These are phyloP conservation scores for Leistus spinibarbis DNA, from an alignment of 2,888 invertebrate genomes.

Conservation along the genomic window DNA sequence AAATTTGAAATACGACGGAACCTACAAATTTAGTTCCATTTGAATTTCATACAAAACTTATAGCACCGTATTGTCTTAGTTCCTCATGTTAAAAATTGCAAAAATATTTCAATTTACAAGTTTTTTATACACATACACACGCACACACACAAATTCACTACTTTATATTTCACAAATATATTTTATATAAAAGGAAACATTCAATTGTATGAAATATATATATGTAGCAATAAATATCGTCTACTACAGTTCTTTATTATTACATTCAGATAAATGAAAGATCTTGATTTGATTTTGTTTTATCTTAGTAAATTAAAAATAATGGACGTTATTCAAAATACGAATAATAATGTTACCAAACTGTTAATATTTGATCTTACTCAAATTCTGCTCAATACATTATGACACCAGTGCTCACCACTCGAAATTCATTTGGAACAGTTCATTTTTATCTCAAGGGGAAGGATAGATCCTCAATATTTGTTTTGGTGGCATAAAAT, in stretches of 20 bases:
- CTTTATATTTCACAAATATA: conserved; percentile 17
- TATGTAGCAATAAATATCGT: not conserved
- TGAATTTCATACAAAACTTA: conserved; percentile 36
- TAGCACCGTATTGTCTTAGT: conserved; percentile 36
- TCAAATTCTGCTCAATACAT: conserved; percentile 12
- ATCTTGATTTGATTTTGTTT: conserved; percentile 1
- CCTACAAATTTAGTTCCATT: conserved; percentile 23
- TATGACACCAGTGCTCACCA: not conserved
- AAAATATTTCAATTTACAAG: conserved; percentile 27
- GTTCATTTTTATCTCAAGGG: not conserved
- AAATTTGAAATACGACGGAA: conserved; percentile 25
- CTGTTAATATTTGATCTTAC: not conserved
- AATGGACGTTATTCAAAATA: conserved; percentile 14
- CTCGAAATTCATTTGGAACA: conserved; percentile 33
- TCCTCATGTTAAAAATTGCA: conserved; percentile 24
- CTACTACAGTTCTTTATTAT: not conserved
- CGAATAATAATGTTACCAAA: not conserved
- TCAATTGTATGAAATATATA: conserved; percentile 28
- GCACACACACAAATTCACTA: conserved; percentile 5
- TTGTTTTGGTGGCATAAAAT: not conserved
- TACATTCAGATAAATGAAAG: not conserved
- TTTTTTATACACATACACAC: conserved; percentile 8
- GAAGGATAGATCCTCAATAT: not conserved
- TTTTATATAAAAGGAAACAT: conserved; percentile 20
- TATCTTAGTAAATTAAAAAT: not conserved